Evolutionary conservation across 2,888 invertebrate genomes (phyloP), one percentile per base, ranked within the genome.

Genomic region (Agrotis segetum): DNA sequence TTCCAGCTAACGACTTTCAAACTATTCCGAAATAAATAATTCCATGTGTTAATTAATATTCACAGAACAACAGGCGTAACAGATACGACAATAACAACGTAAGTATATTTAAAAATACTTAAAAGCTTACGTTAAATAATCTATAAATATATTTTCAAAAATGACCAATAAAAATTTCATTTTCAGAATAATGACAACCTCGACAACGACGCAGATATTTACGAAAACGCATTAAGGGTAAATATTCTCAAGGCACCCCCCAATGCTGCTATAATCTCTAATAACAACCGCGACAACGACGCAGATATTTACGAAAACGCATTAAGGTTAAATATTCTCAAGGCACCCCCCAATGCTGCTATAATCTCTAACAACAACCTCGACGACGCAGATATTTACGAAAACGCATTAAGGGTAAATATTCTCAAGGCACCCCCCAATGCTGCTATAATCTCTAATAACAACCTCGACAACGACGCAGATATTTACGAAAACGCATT

Each of bases 161-260:
- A 9, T 40, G 9, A 40, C 9, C 9, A 7, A 40, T 40, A 40
- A n/a, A 13, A 7, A 7, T 29, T 3, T 47, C 0, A 19, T 46
- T 81, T 81, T 44, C 62, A 77, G 77, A 49, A 24, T 2, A 53
- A 59, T 11, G 29, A 21, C 47, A 46, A 79, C 46, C 67, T 65
- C 6, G 53, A 81, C 19, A 63, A 79, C 49, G 65, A 63, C 24
- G 67, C 64, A 40, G 76, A 63, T 16, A 50, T 29, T 52, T 13
- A 63, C 16, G 50, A 67, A 29, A 74, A 65, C 24, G 21, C 61
- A 21, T 55, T 74, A 46, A 78, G 80, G 75, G 80, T 78, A 79
- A 78, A 70, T 78, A 78, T 78, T 52, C 17, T 62, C 3, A 74
- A 46, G 24, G 21, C 24, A 44, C 44, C 29, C 47, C 47, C 3